Base-by-base conservation (phyloP, 1,140 invertebrate species). In the Andricus grossulariae region DNA sequence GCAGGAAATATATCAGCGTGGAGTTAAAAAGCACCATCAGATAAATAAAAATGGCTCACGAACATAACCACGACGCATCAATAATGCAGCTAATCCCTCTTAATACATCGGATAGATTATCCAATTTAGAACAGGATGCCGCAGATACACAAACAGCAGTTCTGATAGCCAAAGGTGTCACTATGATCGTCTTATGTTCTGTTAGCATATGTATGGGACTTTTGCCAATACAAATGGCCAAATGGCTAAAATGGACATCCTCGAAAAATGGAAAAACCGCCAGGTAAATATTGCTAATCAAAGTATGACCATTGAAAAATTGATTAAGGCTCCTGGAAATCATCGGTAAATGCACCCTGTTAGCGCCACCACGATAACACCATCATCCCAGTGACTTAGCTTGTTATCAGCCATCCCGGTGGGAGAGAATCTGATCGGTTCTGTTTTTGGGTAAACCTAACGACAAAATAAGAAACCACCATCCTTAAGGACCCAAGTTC, bases 191-290 rank as follows among this genome's bases (percentile, higher is more conserved):
- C 32, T 90, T 97, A 3, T 95, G 95, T 79, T 84, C 88, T 2
- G 93, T 95, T 52, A 95, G 95, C 15, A 93, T 95, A 80, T 83
- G 93, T 3, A 93, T 96, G 74, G 96, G 96, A 6, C 91, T 94
- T 39, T 81, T 96, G 11, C 96, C 96, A 0, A 92, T 95, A 78
- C 87, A 94, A 71, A 85, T 96, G 18, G 93, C 94, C 2, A 91
- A 91, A n/a, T 94, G 92, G 83, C 94, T 94, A 75, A 92, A 93
- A 72, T 95, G 94, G 94, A 88, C 88, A n/a, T 87, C 89, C 16
- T 51, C 75, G 78, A 87, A n/a, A 92, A 86, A 85, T 92, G 85
- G 90, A 83, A 49, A 88, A 84, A 52, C 91, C 45, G 74, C 81
- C 57, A 85, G 77, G 84, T 84, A 75, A 73, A 49, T 66, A 25